Conservation (phyloP, 2,888 invertebrate genomes). For the Julus scandinavius region DNA sequence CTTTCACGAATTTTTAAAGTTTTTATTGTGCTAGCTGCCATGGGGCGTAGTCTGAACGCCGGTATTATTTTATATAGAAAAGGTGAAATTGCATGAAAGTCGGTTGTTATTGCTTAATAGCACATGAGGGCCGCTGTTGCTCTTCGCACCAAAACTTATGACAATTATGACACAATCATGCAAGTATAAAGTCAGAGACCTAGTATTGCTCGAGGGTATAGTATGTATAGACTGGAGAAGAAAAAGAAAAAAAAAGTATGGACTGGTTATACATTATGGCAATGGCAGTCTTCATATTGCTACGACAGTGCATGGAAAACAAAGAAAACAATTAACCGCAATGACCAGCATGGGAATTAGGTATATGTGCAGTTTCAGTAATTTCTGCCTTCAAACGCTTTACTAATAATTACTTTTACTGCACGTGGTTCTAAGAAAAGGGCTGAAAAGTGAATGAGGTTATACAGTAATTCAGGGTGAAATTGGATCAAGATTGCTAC, state of each 20-base stretch:
- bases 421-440: background rate
- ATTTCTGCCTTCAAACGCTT: background rate
- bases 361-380: background rate
- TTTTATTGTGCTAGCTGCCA: slow-evolving; percentile 12
- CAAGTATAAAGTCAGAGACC: background rate
- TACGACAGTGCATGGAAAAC: background rate
- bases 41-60: background rate
- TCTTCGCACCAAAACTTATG: slow-evolving; percentile 8
- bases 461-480: no score
- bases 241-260: background rate
- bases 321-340: slow-evolving; percentile 9
- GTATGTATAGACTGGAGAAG: background rate
- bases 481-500: no score
- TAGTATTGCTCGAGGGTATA: background rate
- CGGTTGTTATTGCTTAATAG: slow-evolving; percentile 14
- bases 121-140: background rate
- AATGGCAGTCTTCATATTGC: background rate
- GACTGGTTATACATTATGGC: background rate
- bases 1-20: background rate
- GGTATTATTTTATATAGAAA: background rate
- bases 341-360: background rate
- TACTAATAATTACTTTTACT: background rate
- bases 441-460: no score
- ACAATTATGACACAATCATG: slow-evolving; percentile 1
- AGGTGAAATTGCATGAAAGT: background rate